Conservation (phyloP, 2,113 vertebrate species). For the Xiphorhynchus elegans region DNA sequence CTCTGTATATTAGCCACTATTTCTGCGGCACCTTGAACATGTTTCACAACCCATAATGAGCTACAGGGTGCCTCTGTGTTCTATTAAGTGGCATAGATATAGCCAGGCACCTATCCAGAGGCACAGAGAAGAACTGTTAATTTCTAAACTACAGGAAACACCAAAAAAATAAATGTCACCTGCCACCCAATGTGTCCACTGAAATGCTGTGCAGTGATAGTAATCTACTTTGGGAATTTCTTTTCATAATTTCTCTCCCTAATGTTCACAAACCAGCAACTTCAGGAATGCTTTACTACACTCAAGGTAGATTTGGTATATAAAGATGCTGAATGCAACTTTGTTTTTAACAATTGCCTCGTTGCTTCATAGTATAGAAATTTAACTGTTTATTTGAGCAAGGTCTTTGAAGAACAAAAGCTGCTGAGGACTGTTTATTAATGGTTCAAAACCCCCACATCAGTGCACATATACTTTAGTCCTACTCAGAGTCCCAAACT, state of each 20-base stretch:
- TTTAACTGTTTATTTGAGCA: background rate
- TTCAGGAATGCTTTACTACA: background rate
- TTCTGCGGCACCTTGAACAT: background rate
- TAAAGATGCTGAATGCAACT: background rate
- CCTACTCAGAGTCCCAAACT: background rate
- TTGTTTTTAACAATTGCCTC: background rate
- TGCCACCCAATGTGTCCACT: background rate
- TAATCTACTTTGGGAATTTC: background rate
- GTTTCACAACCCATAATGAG: background rate
- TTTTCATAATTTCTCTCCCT: background rate
- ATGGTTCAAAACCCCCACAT: fast-evolving
- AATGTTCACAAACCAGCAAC: background rate
- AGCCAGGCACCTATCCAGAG: background rate
- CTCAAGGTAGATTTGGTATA: background rate
- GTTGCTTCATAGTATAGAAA: background rate
- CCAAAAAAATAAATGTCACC: background rate
- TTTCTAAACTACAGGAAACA: background rate
- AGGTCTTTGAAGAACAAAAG: background rate
- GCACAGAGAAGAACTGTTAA: background rate
- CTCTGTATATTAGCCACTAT: background rate
- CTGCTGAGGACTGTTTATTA: background rate
- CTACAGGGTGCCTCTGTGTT: background rate
- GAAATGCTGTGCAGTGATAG: background rate
- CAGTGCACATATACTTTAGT: background rate
- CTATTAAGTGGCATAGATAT: background rate